Conservation (phyloP, 2,113 vertebrate species). For the Alectura lathami region DNA sequence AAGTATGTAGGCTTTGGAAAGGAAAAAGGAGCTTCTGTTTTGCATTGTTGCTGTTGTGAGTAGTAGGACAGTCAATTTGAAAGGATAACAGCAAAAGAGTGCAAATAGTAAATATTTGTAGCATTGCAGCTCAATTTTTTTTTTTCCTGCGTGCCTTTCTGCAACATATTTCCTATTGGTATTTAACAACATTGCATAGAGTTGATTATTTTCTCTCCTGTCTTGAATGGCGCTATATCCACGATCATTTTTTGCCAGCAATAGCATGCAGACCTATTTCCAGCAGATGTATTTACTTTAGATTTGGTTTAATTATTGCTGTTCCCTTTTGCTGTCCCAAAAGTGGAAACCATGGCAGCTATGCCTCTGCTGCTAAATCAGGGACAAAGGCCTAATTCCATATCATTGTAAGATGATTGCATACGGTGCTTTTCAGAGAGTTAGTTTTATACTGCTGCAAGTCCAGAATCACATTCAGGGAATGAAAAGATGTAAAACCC, state of each 20-base stretch:
- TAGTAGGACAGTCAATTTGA: background rate
- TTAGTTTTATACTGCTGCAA: background rate
- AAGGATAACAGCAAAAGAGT: background rate
- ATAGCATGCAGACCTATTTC: background rate
- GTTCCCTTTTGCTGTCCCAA: background rate
- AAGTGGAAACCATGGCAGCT: background rate
- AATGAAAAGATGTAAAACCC: background rate
- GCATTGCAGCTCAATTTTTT: background rate
- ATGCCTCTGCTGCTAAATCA: background rate
- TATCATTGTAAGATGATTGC: background rate
- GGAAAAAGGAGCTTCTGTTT: background rate
- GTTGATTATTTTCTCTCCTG: background rate
- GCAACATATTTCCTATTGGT: background rate
- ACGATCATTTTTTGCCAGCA: background rate
- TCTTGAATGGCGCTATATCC: background rate
- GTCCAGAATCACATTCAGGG: background rate
- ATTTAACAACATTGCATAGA: background rate
- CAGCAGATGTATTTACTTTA: background rate
- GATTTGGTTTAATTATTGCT: background rate
- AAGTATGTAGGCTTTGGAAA: background rate
- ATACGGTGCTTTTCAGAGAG: background rate
- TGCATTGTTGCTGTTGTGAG: background rate
- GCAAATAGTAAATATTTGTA: background rate
- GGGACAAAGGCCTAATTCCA: background rate
- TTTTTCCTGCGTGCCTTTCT: background rate